Conservation (phyloP, 2,888 invertebrate species). For the Drosophila pseudotakahashii region DNA sequence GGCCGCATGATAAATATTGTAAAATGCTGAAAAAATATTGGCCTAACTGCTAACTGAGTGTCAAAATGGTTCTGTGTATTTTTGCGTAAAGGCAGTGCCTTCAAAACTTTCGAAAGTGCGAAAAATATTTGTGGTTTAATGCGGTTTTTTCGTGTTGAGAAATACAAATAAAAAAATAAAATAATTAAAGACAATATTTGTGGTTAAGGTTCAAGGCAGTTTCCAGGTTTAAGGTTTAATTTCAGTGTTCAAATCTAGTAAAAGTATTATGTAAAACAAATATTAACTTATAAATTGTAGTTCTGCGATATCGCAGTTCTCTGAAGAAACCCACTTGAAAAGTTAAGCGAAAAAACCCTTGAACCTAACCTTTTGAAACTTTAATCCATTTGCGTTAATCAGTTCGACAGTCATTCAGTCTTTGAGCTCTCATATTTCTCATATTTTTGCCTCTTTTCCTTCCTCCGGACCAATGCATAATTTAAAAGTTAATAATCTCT, state of each 20-base stretch:
- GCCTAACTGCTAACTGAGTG: constrained; percentile 24
- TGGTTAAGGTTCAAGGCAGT: too few relatives aligned
- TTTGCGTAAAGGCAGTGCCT: neutral
- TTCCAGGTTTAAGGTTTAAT: too few relatives aligned
- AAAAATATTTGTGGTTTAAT: neutral
- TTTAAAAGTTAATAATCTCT: constrained; percentile 73
- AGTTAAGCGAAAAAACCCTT: too few relatives aligned
- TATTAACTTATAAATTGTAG: too few relatives aligned
- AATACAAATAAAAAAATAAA: too few relatives aligned
- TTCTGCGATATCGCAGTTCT: too few relatives aligned
- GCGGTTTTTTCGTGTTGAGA: too few relatives aligned
- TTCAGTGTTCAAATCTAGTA: too few relatives aligned
- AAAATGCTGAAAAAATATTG: constrained; percentile 51
- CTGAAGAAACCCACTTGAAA: neutral
- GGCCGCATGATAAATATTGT: constrained; percentile 64
- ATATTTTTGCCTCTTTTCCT: neutral
- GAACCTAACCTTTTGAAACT: constrained; percentile 4
- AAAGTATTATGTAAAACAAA: too few relatives aligned
- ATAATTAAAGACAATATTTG: too few relatives aligned
- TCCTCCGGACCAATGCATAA: constrained; percentile 49
- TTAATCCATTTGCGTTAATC: constrained; percentile 22
- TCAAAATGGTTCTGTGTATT: constrained; percentile 13
- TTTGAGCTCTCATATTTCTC: neutral
- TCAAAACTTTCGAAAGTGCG: neutral
- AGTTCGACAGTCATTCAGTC: constrained; percentile 3